Base-by-base conservation (phyloP, 1,140 invertebrate genomes). In the Camponotus pennsylvanicus region DNA sequence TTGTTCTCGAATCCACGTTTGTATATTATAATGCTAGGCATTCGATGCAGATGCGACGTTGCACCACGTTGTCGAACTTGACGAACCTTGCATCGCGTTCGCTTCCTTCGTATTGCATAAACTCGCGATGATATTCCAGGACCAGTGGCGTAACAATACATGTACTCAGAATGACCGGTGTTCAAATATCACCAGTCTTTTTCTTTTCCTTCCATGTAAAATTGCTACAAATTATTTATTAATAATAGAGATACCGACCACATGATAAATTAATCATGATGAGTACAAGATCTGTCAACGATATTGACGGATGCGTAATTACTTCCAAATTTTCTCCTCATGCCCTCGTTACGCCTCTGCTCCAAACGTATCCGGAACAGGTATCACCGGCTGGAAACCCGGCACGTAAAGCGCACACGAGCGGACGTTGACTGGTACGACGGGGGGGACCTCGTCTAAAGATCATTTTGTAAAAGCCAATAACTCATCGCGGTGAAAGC, bases 381-480 rank as follows among this genome's bases (percentile, higher is more conserved):
- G 73, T 85, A 88, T 88, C 86, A 88, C 73, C 57, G 73, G 37
- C 59, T 88, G 63, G 55, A 88, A 89, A 88, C 82, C 67, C 37
- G 49, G 73, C 88, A 87, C 73, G 55, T 89, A 87, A 90, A 89
- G 49, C 57, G 73, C 42, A 61, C 55, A 89, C 64, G 45, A 76
- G 4, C 64, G 40, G 63, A 42, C 15, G 57, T 86, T 64, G 82
- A 89, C 37, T 57, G 77, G 34, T 55, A 57, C 63, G 57, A 59
- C n/a, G 13, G n/a, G 37, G 63, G n/a, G 37, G 63, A 75, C 52
- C 66, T 61, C 32, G 66, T 37, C 57, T 21, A 61, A 82, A 40
- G 55, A 89, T 89, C 87, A 86, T 89, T 89, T 89, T 66, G 70
- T 84, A 71, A 89, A 89, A 89, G 87, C 88, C 87, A 86, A 88